Evolutionary conservation across 2,888 invertebrate genomes (phyloP).

Genomic region (Dynastes tityus): DNA sequence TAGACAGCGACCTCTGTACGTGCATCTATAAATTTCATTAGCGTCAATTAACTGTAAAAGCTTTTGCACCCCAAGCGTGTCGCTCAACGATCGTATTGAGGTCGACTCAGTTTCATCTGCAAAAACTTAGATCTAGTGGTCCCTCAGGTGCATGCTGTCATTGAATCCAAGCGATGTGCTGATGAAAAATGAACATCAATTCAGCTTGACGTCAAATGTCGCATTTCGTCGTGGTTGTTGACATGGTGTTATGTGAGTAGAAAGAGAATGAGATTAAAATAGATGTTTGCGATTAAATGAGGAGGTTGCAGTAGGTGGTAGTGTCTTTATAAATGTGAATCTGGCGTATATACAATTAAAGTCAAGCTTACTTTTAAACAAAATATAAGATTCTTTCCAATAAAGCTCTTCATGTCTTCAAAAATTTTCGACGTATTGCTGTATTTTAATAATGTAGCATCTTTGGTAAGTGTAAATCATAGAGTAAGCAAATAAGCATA

Average conservation of each 20-base stretch:
- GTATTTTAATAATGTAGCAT: too few relatives aligned
- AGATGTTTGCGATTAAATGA: not conserved
- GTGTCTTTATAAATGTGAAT: too few relatives aligned
- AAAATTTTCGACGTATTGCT: too few relatives aligned
- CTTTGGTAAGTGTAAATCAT: too few relatives aligned
- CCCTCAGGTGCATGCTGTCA: too few relatives aligned
- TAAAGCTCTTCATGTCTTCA: too few relatives aligned
- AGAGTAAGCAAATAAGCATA: too few relatives aligned
- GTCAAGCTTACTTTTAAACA: too few relatives aligned
- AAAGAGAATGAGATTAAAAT: not conserved
- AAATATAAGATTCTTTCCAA: too few relatives aligned
- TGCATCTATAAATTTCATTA: not conserved
- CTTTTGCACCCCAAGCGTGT: not conserved
- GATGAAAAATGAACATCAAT: not conserved
- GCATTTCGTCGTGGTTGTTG: not conserved
- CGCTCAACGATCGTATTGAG: conserved; percentile 1
- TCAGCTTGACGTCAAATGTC: not conserved
- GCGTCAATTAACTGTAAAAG: not conserved
- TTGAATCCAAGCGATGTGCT: conserved; percentile 2
- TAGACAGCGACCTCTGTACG: not conserved
- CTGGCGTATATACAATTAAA: too few relatives aligned
- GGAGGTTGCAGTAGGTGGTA: not conserved
- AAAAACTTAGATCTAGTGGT: too few relatives aligned
- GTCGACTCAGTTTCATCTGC: too few relatives aligned
- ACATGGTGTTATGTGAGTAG: not conserved